Evolutionary conservation across 2,888 invertebrate species (phyloP).

Genomic region (Cetonia aurata): DNA sequence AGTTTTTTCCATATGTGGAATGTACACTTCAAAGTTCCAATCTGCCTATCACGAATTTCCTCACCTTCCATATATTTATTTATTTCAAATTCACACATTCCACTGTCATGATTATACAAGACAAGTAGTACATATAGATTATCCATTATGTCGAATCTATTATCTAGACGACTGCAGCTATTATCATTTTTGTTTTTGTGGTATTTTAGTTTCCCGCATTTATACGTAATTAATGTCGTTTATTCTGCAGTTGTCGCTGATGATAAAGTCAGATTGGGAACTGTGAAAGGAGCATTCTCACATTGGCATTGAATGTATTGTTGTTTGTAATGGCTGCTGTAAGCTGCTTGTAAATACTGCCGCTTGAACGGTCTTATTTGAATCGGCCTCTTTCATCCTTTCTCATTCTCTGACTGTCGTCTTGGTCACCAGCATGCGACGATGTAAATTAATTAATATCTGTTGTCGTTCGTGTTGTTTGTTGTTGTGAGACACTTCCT

Average conservation of each 20-base stretch:
- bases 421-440: constrained; percentile 61
- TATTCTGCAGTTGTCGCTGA: constrained; percentile 55
- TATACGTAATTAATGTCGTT: constrained; percentile 12
- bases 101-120: constrained; percentile 53
- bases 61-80: constrained; percentile 43
- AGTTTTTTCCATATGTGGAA: constrained; percentile 68
- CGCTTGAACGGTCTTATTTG: constrained; percentile 67
- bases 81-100: constrained; percentile 57
- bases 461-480: constrained; percentile 53
- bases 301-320: constrained; percentile 65
- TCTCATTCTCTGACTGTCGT: constrained; percentile 67
- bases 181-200: background rate
- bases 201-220: constrained; percentile 25
- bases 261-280: constrained; percentile 78
- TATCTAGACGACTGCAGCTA: constrained; percentile 47
- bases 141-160: constrained; percentile 31
- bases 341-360: constrained; percentile 71
- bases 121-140: constrained; percentile 46
- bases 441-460: constrained; percentile 41
- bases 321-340: constrained; percentile 45
- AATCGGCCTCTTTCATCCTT: constrained; percentile 67
- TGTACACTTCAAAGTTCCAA: constrained; percentile 75
- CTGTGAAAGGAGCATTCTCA: constrained; percentile 84
- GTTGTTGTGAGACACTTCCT: constrained; percentile 72
- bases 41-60: constrained; percentile 67